Evolutionary conservation across 2,113 vertebrate species (phyloP), one percentile per base, ranked within the genome.

Genomic region (Jacana jacana): DNA sequence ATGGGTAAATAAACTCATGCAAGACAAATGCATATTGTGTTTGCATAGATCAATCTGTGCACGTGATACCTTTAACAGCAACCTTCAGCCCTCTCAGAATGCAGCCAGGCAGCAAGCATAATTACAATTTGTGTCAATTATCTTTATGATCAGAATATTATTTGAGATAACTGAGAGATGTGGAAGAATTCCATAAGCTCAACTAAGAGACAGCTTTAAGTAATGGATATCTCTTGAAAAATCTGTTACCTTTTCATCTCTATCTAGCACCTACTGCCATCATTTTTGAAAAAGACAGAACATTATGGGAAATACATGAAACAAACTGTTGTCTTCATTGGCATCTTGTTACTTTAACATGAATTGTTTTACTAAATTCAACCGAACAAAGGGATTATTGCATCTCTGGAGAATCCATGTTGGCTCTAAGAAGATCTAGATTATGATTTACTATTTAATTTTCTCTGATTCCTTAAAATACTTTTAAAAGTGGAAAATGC

Each of bases 381-480:
- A 6, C 49, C 15, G n/a, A 78, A 81, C 14, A 55, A 84, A 91
- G 25, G 48, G 85, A 37, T 93, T 88, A 7, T 17, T 7, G 19
- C 17, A 28, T 65, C 75, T 91, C 39, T 73, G 64, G 76, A 73
- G 79, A 81, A 63, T 84, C 81, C 20, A 5, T n/a, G 23, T 65
- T 87, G 40, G 28, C 72, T 93, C 35, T 33, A 63, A 63, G 71
- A 79, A 81, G 78, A 42, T 73, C 60, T 31, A 79, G 52, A 42
- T 83, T 94, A 46, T 61, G n/a, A 69, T 76, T 93, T 95, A 93
- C 85, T 91, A 39, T 90, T 95, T 97, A 68, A 91, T 93, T 96
- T 97, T 96, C 86, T 80, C 31, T 19, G 42, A 35, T 95, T 96
- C 75, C 61, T 93, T 95, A 86, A 76, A 96, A 95, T 68, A 69